Percentiles rank a stretch among this genome's conserved stretches.
Conservation (phyloP, 2,888 invertebrate genomes). For the Tetrapedia diversipes region DNA sequence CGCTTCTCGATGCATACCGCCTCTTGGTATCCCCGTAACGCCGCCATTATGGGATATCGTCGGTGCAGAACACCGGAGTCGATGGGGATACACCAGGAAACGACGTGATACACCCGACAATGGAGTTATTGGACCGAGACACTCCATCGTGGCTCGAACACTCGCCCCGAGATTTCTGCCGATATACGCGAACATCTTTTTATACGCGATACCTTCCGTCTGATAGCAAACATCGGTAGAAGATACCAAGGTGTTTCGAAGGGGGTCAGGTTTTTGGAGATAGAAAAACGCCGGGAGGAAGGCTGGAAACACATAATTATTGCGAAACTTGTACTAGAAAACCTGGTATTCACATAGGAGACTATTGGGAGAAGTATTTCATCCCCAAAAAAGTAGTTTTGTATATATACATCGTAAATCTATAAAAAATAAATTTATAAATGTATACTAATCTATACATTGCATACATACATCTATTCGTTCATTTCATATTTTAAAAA, state of each 20-base stretch:
- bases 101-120: slow-evolving; percentile 54
- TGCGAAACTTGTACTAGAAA: too few relatives aligned
- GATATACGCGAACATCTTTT: slow-evolving; percentile 37
- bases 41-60: slow-evolving; percentile 63
- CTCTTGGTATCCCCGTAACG: slow-evolving; percentile 53
- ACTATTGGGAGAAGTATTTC: too few relatives aligned
- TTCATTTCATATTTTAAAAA: too few relatives aligned
- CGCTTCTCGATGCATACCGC: slow-evolving; percentile 57
- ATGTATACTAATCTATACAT: too few relatives aligned
- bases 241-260: not conserved
- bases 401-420: too few relatives aligned
- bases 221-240: slow-evolving; percentile 18
- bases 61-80: slow-evolving; percentile 64
- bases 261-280: too few relatives aligned
- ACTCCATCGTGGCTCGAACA: slow-evolving; percentile 16
- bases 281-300: too few relatives aligned
- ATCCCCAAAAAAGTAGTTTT: too few relatives aligned
- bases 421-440: too few relatives aligned
- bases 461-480: too few relatives aligned
- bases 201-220: slow-evolving; percentile 7
- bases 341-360: too few relatives aligned
- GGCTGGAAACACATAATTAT: too few relatives aligned
- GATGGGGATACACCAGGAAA: slow-evolving; percentile 61
- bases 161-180: slow-evolving; percentile 41
- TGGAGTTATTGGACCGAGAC: slow-evolving; percentile 61